Evolutionary conservation across 2,113 vertebrate genomes (phyloP).

Genomic region (Anolis carolinensis): DNA sequence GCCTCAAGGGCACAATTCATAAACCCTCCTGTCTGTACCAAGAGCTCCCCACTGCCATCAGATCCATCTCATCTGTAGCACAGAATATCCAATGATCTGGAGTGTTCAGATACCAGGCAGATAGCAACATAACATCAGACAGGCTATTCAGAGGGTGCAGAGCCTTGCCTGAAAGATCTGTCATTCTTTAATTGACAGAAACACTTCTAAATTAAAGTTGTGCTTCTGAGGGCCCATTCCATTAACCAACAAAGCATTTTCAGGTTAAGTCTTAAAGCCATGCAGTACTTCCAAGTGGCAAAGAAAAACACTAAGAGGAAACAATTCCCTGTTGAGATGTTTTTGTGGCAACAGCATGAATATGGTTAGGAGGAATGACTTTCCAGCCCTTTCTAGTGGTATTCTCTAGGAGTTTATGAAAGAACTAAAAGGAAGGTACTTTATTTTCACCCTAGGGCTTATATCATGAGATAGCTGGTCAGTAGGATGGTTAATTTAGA

Average conservation of each 20-base stretch:
- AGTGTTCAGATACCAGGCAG: background rate
- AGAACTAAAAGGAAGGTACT: slow-evolving; percentile 23
- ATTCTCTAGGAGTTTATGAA: background rate
- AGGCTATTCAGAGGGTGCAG: background rate
- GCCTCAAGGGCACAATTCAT: background rate
- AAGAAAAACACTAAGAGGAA: slow-evolving; percentile 1
- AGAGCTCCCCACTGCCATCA: background rate
- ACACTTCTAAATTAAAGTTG: background rate
- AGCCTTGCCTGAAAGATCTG: background rate
- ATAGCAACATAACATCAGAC: slow-evolving; percentile 1
- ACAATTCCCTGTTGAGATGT: background rate
- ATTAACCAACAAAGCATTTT: background rate
- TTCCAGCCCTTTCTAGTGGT: background rate
- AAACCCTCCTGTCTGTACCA: background rate
- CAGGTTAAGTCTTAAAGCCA: background rate
- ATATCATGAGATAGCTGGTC: too few species aligned
- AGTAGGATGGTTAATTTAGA: too few species aligned
- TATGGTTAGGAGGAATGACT: background rate
- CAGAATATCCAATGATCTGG: background rate
- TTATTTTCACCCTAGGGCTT: too few species aligned
- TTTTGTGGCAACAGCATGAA: background rate
- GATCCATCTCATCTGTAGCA: background rate
- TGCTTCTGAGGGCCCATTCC: background rate
- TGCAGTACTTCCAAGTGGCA: background rate
- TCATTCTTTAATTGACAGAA: background rate